phyloP scores from a whole-genome alignment of 92 coral and sea anemone species.

The Virgularia gustaviana region DNA sequence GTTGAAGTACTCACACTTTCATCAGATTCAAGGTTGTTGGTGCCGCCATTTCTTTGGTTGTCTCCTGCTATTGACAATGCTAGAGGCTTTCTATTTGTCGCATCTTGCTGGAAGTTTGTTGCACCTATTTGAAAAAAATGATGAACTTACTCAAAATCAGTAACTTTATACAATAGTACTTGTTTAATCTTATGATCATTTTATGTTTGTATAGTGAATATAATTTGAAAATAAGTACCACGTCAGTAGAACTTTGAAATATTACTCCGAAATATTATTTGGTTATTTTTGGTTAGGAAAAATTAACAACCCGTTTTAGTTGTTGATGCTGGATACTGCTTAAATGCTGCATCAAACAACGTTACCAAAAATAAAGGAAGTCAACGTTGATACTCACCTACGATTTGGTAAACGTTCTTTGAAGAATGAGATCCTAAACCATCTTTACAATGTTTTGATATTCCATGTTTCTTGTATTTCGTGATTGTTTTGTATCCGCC shows the following conservation, averaged over 20 bases:
- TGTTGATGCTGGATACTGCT: not conserved
- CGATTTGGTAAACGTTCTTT: constrained; percentile 76
- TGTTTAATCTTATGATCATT: no score
- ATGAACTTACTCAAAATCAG: no score
- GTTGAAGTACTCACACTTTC: not conserved
- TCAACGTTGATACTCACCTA: constrained; percentile 65
- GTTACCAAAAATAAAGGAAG: no score
- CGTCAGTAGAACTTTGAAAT: no score
- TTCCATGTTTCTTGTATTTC: constrained; percentile 64
- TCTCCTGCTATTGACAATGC: not conserved
- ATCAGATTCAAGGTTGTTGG: constrained; percentile 10
- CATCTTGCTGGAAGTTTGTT: no score
- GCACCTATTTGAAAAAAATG: no score
- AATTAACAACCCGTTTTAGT: not conserved
- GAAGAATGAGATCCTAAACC: constrained; percentile 76
- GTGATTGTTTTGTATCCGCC: constrained; percentile 70
- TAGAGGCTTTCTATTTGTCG: no score
- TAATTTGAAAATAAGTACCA: no score
- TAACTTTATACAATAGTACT: no score
- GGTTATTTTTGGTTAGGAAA: no score
- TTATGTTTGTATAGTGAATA: no score
- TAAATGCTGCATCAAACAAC: not conserved
- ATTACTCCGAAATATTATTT: no score
- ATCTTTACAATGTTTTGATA: constrained; percentile 74
- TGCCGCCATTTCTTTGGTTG: not conserved